A percentile compares a stretch with the other conserved stretches of the same genome.
Evolutionary conservation across 1,140 invertebrate species (phyloP).

Genomic region (Lepidostoma basale): DNA sequence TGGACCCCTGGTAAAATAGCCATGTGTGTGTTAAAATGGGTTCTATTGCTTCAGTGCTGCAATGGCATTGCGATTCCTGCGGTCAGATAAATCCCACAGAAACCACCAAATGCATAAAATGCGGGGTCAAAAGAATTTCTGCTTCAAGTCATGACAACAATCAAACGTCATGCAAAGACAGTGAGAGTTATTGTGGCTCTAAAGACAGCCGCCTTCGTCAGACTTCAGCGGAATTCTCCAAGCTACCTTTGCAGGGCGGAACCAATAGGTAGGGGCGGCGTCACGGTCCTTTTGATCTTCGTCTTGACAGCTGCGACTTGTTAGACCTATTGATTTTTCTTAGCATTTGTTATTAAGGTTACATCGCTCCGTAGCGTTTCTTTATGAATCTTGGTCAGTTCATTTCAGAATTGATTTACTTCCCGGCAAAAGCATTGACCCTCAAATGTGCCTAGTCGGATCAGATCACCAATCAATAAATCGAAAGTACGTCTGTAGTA

Average conservation of each 20-base stretch:
- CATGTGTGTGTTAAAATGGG: slow-evolving; percentile 73
- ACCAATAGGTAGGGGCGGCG: slow-evolving; percentile 52
- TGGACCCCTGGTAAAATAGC: slow-evolving; percentile 60
- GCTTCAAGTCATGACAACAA: slow-evolving; percentile 56
- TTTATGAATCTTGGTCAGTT: no score
- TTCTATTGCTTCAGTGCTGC: slow-evolving; percentile 86
- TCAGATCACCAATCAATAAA: no score
- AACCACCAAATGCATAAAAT: slow-evolving; percentile 77
- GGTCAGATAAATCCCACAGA: slow-evolving; percentile 86
- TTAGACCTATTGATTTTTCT: slow-evolving; percentile 59
- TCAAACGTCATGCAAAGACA: slow-evolving; percentile 44
- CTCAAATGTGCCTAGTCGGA: no score
- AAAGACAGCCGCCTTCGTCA: slow-evolving; percentile 1
- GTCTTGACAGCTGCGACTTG: slow-evolving; percentile 51
- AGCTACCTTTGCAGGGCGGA: slow-evolving; percentile 24
- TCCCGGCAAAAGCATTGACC: no score
- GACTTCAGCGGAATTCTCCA: slow-evolving; percentile 20
- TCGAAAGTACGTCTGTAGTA: no score
- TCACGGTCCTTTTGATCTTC: slow-evolving; percentile 49
- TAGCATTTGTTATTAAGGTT: slow-evolving; percentile 54
- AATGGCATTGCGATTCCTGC: slow-evolving; percentile 86
- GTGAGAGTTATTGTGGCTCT: slow-evolving; percentile 12
- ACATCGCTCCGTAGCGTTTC: no score
- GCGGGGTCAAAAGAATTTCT: slow-evolving; percentile 66
- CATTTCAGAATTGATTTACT: no score